Percentiles rank a stretch among this genome's conserved stretches.
These are phyloP conservation scores for Zoanthus sansibaricus DNA, from an alignment of 92 coral and sea anemone genomes.

Conservation along the genomic window DNA sequence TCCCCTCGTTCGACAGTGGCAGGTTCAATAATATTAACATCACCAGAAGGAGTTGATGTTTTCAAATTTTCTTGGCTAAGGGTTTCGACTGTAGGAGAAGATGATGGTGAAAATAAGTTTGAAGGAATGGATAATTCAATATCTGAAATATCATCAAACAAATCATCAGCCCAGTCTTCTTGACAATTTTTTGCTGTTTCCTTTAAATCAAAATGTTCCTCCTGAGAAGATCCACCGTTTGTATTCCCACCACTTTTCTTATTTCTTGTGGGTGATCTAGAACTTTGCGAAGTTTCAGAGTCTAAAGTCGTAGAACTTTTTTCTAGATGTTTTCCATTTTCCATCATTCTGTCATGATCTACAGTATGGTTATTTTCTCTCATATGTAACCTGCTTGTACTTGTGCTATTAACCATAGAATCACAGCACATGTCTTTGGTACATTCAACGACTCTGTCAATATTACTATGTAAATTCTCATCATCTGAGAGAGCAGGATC, in stretches of 20 bases:
- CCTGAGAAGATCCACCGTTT: background rate
- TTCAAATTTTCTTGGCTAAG: background rate
- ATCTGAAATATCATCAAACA: conserved; percentile 28
- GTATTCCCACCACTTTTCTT: background rate
- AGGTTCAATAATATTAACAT: background rate
- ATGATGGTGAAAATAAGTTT: background rate
- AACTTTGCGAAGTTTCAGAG: background rate
- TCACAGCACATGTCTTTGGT: background rate
- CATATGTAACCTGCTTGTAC: background rate
- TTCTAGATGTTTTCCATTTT: background rate
- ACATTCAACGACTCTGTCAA: background rate
- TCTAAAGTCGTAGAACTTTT: background rate
- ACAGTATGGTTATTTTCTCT: background rate
- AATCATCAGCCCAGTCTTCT: conserved; percentile 41
- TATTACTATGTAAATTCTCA: background rate
- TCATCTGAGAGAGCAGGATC: background rate
- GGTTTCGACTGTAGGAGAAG: background rate
- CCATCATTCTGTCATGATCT: background rate
- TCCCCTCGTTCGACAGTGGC: background rate
- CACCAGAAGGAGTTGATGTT: background rate
- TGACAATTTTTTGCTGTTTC: background rate
- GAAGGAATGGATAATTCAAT: conserved; percentile 1
- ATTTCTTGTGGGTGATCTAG: background rate
- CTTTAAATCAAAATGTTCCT: background rate
- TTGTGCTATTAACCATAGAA: background rate